Evolutionary conservation across 1,140 invertebrate species (phyloP).

Genomic region (Brachionus rotundiformis): DNA sequence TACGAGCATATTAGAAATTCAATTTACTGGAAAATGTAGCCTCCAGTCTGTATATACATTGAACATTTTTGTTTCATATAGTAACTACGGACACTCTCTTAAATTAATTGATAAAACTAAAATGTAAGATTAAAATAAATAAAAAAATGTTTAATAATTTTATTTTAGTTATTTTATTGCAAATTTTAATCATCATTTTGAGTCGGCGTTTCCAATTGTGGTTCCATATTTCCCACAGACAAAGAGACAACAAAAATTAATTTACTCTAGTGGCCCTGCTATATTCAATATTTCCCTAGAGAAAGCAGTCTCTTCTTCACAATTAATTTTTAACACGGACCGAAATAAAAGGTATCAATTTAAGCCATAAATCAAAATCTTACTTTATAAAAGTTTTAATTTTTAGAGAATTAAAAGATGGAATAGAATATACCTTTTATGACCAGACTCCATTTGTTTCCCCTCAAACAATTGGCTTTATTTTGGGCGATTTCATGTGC

Average conservation of each 20-base stretch:
- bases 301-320: background rate
- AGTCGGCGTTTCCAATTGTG: conserved; percentile 20
- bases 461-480: background rate
- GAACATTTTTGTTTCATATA: conserved; percentile 10
- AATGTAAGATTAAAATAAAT: background rate
- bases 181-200: conserved; percentile 9
- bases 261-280: background rate
- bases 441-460: background rate
- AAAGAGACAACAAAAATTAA: background rate
- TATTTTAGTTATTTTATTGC: conserved; percentile 20
- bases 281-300: background rate
- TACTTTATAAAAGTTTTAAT: background rate
- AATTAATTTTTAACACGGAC: conserved; percentile 26
- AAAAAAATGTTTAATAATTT: background rate
- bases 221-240: background rate
- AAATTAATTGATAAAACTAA: background rate
- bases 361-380: background rate
- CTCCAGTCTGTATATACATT: background rate
- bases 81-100: background rate
- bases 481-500: conserved; percentile 38
- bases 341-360: background rate
- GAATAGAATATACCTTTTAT: background rate
- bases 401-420: conserved; percentile 39
- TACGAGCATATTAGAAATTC: conserved; percentile 18
- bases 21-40: background rate